Evolutionary conservation across 2,888 invertebrate species (phyloP).

Genomic region (Ectemnius cavifrons): DNA sequence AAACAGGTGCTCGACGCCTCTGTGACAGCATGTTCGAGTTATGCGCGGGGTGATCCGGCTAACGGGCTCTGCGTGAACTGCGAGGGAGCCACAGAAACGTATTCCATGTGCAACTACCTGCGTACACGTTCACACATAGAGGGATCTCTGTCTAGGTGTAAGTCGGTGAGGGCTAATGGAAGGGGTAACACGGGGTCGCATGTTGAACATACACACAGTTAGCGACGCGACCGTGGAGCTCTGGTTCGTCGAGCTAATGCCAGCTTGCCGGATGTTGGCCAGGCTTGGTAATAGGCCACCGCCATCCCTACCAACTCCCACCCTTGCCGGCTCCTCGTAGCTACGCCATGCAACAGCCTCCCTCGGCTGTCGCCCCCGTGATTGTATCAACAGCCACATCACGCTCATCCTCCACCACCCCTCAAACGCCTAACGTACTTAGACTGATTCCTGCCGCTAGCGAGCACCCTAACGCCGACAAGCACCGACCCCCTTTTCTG

Average conservation of each 20-base stretch:
- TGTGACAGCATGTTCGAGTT: conserved; percentile 74
- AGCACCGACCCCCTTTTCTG: neutral
- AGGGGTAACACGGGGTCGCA: conserved; percentile 74
- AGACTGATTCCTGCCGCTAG: conserved; percentile 46
- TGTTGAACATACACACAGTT: conserved; percentile 75
- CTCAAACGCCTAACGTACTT: conserved; percentile 43
- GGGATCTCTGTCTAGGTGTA: conserved; percentile 25
- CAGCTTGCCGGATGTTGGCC: conserved; percentile 65
- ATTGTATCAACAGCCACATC: conserved; percentile 77
- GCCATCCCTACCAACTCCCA: conserved; percentile 49
- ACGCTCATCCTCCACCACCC: conserved; percentile 67
- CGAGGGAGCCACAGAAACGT: conserved; percentile 29
- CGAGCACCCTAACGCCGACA: neutral
- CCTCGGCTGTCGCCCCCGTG: conserved; percentile 63
- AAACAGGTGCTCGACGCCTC: conserved; percentile 75
- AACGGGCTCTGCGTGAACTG: conserved; percentile 44
- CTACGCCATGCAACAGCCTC: conserved; percentile 50
- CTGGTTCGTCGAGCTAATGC: conserved; percentile 53
- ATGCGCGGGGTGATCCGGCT: conserved; percentile 60
- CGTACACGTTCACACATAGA: conserved; percentile 15
- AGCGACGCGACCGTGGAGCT: conserved; percentile 59
- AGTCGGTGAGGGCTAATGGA: conserved; percentile 56
- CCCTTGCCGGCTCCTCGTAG: conserved; percentile 54
- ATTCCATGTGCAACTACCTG: conserved; percentile 28
- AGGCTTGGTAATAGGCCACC: conserved; percentile 67